Base-by-base conservation (phyloP, 1,140 invertebrate genomes). In the Magallana angulata region DNA sequence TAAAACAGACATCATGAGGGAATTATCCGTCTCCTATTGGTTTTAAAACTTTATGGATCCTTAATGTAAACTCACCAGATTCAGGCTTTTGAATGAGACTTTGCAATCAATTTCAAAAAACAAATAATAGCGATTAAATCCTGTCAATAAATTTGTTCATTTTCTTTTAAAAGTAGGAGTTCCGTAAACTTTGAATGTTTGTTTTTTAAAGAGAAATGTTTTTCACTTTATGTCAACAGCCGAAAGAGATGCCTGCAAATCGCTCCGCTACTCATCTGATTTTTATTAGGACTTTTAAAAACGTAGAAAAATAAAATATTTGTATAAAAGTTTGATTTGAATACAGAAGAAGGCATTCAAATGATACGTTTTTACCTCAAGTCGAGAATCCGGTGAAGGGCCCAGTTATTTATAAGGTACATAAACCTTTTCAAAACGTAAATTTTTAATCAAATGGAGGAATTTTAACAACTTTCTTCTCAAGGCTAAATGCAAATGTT, bases 271-370 rank as follows among this genome's bases (percentile, higher is more conserved):
- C 68, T 76, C 68, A 76, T 76, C 24, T 76, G 68, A 76, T 76
- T 76, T 76, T 76, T 76, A 76, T 76, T 76, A 30, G 68, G 24
- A 8, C 68, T 76, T 76, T 76, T 76, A 24, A 71, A 76, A 76
- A 76, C 24, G 68, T 76, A 76, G 68, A 76, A 76, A 76, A 76
- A 76, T 76, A 76, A 76, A 76, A 76, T 76, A 76, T 76, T 76
- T 30, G 68, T 30, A 76, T 76, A 76, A 76, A 76, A 76, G 68
- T 76, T 76, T 76, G 68, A 76, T 76, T 76, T 30, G 68, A 12
- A 30, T 76, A 76, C 11, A 30, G 68, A 36, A 76, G 30, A 76
- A 76, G 24, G 24, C 24, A 76, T 76, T 76, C 24, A 76, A 76
- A 76, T 76, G 68, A 76, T 76, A 76, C 68, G 18, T 76, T 64